Evolutionary conservation across 2,888 invertebrate species (phyloP).

Genomic region (Standfussiana lucernea): DNA sequence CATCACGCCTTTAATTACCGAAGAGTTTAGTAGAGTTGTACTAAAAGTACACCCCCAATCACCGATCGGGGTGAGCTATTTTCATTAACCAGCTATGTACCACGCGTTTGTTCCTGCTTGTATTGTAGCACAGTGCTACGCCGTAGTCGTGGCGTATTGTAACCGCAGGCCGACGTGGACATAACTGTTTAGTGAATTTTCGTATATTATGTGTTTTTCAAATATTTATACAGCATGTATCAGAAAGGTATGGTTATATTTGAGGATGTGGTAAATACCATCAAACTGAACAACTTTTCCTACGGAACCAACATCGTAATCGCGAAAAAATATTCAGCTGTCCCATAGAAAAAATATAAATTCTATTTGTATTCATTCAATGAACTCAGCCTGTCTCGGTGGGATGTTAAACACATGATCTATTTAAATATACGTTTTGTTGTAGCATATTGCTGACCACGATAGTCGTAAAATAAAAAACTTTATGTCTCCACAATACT

Average conservation of each 20-base stretch:
- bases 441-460: constrained; percentile 45
- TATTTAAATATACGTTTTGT: constrained; percentile 1
- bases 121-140: constrained; percentile 19
- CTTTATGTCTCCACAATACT: constrained; percentile 50
- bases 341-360: background rate
- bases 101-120: background rate
- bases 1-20: background rate
- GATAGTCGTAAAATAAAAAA: constrained; percentile 50
- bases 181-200: no score
- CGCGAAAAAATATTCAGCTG: no score
- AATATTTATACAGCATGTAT: background rate
- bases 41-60: background rate
- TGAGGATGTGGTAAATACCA: background rate
- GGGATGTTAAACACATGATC: constrained; percentile 16
- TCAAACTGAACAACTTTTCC: no score
- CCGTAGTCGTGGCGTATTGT: background rate
- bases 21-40: background rate
- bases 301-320: no score
- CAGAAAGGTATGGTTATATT: background rate
- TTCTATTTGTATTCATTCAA: background rate
- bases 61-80: background rate
- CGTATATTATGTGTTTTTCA: no score
- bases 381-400: background rate
- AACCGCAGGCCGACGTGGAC: background rate
- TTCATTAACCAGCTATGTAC: background rate